Conservation (phyloP, 2,797 vertebrate genomes). For the Tolypeutes matacus region DNA sequence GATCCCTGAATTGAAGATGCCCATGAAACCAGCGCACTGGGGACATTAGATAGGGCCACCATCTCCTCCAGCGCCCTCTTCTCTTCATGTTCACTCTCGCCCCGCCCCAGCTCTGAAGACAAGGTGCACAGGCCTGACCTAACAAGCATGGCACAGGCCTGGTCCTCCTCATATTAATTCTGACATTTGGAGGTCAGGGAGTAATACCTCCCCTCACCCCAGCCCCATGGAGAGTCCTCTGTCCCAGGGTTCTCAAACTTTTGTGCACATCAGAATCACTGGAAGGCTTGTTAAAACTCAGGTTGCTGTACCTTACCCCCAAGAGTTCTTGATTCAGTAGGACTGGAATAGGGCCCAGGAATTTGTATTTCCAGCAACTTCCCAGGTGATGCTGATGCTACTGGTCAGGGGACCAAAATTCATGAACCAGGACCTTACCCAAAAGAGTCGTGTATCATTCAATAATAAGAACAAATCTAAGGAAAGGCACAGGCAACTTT, state of each 20-base stretch:
- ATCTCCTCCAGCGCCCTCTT: neutral
- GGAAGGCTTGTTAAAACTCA: neutral
- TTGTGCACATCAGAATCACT: neutral
- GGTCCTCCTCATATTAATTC: neutral
- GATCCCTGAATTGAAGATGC: neutral
- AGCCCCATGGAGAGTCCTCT: neutral
- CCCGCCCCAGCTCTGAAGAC: neutral
- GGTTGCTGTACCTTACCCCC: neutral
- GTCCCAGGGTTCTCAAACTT: neutral
- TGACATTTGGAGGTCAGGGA: neutral
- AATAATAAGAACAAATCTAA: slow-evolving; percentile 8
- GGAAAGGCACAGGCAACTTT: neutral
- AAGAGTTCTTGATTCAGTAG: neutral
- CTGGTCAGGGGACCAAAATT: neutral
- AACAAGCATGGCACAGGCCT: neutral
- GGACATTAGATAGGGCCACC: neutral
- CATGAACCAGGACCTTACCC: neutral
- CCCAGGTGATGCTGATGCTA: neutral
- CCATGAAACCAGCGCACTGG: neutral
- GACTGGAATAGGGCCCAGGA: neutral
- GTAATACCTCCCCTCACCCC: neutral
- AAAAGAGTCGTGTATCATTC: neutral
- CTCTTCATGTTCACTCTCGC: neutral
- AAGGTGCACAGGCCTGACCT: neutral
- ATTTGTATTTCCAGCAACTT: neutral